phyloP scores from a whole-genome alignment of 2,888 invertebrate genomes.

The Amblyteles armatorius region DNA sequence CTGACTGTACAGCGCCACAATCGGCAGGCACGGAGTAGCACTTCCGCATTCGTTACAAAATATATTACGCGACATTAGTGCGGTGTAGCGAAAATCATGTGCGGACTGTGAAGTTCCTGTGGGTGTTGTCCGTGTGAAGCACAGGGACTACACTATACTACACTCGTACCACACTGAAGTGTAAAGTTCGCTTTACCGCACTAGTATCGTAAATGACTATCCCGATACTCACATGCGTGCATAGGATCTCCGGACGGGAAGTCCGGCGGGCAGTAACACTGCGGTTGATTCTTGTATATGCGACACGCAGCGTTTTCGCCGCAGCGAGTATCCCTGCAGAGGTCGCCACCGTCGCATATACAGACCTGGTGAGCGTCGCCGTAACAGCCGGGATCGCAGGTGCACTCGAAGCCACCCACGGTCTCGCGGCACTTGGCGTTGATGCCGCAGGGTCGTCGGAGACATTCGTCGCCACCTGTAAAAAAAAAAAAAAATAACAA shows the following conservation, averaged over 20 bases:
- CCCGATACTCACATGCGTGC: constrained; percentile 90
- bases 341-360: constrained; percentile 90
- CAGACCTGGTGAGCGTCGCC: constrained; percentile 94
- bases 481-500: background rate
- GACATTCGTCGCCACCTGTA: constrained; percentile 89
- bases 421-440: constrained; percentile 93
- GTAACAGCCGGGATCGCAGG: constrained; percentile 91
- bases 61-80: too few relatives aligned
- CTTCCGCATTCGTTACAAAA: too few relatives aligned
- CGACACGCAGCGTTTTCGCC: constrained; percentile 94
- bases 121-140: too few relatives aligned
- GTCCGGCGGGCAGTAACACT: constrained; percentile 94
- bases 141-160: too few relatives aligned
- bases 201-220: background rate
- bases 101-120: too few relatives aligned
- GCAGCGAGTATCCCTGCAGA: constrained; percentile 92
- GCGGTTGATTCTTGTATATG: constrained; percentile 88
- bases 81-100: too few relatives aligned
- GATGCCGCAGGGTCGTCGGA: constrained; percentile 93
- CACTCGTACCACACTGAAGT: too few relatives aligned
- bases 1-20: too few relatives aligned
- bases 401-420: constrained; percentile 92
- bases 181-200: background rate
- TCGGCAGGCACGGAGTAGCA: too few relatives aligned
- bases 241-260: constrained; percentile 94